phyloP scores from a whole-genome alignment of 2,797 vertebrate genomes.

The Clarias platycephalus region DNA sequence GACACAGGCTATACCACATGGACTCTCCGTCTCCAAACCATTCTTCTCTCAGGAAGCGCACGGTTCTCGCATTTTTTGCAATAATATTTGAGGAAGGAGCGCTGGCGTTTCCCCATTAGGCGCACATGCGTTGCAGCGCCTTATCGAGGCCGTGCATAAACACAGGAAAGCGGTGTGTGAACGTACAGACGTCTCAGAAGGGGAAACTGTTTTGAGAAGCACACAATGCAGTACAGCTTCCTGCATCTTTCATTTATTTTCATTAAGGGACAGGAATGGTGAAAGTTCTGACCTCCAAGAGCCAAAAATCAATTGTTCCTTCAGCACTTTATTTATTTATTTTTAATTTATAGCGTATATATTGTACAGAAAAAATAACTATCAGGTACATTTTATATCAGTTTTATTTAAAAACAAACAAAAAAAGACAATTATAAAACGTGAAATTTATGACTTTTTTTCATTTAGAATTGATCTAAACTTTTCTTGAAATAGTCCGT shows the following conservation, averaged over 20 bases:
- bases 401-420: neutral
- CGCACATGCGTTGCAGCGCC: slow-evolving; percentile 10
- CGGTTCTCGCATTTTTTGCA: neutral
- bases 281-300: slow-evolving; percentile 43
- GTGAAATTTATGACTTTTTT: neutral
- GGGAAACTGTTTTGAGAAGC: slow-evolving; percentile 38
- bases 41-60: slow-evolving; percentile 39
- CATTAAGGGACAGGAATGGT: slow-evolving; percentile 34
- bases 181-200: slow-evolving; percentile 13
- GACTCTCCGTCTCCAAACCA: neutral
- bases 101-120: neutral
- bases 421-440: neutral
- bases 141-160: slow-evolving; percentile 44
- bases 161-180: slow-evolving; percentile 48
- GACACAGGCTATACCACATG: slow-evolving; percentile 8
- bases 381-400: neutral
- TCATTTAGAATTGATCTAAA: neutral
- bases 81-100: slow-evolving; percentile 38
- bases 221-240: slow-evolving; percentile 52
- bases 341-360: neutral
- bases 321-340: neutral
- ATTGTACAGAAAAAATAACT: neutral
- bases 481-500: neutral
- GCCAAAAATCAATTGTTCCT: slow-evolving; percentile 38
- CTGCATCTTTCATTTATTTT: slow-evolving; percentile 35